A percentile compares a stretch with the other conserved stretches of the same genome.
These are phyloP conservation scores for Aleiodes leptofemur DNA, from an alignment of 2,888 invertebrate genomes.

Conservation along the genomic window DNA sequence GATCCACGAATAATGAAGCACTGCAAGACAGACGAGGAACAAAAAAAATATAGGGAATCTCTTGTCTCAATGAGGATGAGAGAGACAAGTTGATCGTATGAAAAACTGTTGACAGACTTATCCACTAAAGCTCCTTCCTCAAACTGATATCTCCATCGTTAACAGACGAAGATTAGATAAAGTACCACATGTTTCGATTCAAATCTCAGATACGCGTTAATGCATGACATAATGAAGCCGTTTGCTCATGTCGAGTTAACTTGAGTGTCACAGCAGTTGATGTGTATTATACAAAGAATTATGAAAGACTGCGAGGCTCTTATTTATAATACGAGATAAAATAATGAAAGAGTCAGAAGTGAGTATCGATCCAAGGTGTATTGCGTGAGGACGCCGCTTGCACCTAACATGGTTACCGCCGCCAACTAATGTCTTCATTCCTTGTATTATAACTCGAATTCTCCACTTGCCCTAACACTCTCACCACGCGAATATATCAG, in stretches of 20 bases:
- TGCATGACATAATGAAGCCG: slow-evolving; percentile 49
- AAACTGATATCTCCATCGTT: slow-evolving; percentile 17
- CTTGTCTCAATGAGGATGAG: slow-evolving; percentile 18
- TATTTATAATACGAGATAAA: slow-evolving; percentile 31
- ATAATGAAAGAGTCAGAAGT: neutral
- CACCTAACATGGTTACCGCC: slow-evolving; percentile 57
- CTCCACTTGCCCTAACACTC: slow-evolving; percentile 53
- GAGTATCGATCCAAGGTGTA: slow-evolving; percentile 15
- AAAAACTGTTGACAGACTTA: slow-evolving; percentile 32
- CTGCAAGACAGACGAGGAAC: slow-evolving; percentile 17
- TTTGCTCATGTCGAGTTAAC: slow-evolving; percentile 35
- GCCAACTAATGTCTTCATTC: slow-evolving; percentile 71
- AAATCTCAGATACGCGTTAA: slow-evolving; percentile 47
- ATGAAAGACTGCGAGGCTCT: slow-evolving; percentile 19
- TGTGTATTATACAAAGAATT: neutral
- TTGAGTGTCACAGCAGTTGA: slow-evolving; percentile 13
- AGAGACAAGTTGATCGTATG: slow-evolving; percentile 45
- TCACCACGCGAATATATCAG: neutral
- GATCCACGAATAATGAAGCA: slow-evolving; percentile 48
- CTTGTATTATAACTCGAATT: slow-evolving; percentile 20
- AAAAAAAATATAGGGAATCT: slow-evolving; percentile 2
- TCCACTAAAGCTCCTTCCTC: slow-evolving; percentile 33
- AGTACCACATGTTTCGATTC: slow-evolving; percentile 48
- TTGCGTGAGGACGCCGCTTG: neutral
- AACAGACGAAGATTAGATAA: slow-evolving; percentile 54